Evolutionary conservation across 2,113 vertebrate species (phyloP), one percentile per base, ranked within the genome.

Genomic region (Chaetura pelagica): DNA sequence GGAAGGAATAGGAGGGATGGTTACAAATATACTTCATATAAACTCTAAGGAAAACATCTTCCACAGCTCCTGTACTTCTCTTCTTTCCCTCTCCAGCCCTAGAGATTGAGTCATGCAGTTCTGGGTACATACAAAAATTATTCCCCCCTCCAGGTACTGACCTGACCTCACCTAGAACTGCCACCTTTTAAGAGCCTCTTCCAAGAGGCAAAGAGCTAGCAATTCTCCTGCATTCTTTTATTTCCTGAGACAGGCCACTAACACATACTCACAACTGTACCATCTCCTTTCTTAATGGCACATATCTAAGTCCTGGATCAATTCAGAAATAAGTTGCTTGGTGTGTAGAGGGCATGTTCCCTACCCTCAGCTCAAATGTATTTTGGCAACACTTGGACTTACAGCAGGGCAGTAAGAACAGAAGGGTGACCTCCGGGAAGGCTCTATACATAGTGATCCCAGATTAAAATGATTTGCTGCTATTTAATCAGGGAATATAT

Each of bases 261-360:
- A 42, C 34, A 49, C 0, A 0, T n/a, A n/a, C 62, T 22, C 62
- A 57, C 15, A 34, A 24, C 16, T 1, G 11, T 15, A 40, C 10
- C 0, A 0, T 49, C 38, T 88, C 35, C 42, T 68, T 73, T 63
- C 62, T 63, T 79, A 49, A 35, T 13, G 26, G 54, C 84, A 72
- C 64, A 27, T 6, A 6, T 24, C 75, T 72, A 35, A 14, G 58
- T 7, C 64, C 42, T 23, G 29, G 35, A 42, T 58, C n/a, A 22
- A 29, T 34, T 62, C 63, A 32, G 32, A 67, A 46, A 74, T 40
- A 21, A 66, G 49, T 3, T 52, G 54, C 24, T 57, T 1, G 0
- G 7, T 64, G 38, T 61, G 32, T 15, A 34, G 46, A 61, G 18
- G 27, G 22, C 27, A 59, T 51, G 38, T 30, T 34, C 32, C 24